phyloP scores from a whole-genome alignment of 2,888 invertebrate genomes.

The Schizotus pectinicornis region DNA sequence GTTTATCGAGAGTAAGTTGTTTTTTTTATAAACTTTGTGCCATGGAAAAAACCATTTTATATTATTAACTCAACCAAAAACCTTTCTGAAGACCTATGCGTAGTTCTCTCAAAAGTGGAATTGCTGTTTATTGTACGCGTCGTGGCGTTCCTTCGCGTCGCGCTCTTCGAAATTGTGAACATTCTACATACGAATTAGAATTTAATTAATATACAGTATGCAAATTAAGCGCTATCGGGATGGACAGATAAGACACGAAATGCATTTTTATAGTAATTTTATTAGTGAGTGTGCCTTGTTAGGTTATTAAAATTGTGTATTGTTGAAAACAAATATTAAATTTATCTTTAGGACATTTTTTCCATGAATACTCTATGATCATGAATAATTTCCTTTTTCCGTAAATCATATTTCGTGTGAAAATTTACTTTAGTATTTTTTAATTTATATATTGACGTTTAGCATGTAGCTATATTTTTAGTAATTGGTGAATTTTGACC shows the following conservation, averaged over 20 bases:
- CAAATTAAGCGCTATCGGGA: conserved; percentile 14
- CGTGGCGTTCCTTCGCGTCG: conserved; percentile 15
- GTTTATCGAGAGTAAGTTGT: too few species aligned
- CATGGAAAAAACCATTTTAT: too few species aligned
- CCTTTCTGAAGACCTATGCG: too few species aligned
- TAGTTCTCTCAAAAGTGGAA: too few species aligned
- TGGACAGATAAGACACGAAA: conserved; percentile 16
- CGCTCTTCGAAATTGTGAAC: conserved; percentile 10
- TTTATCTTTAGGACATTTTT: conserved; percentile 25
- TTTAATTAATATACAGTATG: conserved; percentile 22
- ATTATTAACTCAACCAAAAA: too few species aligned
- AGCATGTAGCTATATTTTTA: conserved; percentile 25
- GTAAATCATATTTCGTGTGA: conserved; percentile 20
- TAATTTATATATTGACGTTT: conserved; percentile 28
- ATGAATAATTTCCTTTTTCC: conserved; percentile 29
- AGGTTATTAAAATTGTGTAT: neutral
- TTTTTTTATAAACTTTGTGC: too few species aligned
- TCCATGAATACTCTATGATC: conserved; percentile 23
- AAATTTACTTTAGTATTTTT: conserved; percentile 24
- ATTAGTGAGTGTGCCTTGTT: neutral
- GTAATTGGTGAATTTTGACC: conserved; percentile 21
- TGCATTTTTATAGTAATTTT: conserved; percentile 1
- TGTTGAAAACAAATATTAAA: conserved; percentile 22
- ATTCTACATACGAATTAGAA: conserved; percentile 22
- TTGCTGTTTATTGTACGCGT: conserved; percentile 2